A percentile compares a stretch with the other conserved stretches of the same genome.
These are phyloP conservation scores for Catocala fraxini DNA, from an alignment of 2,888 invertebrate species.

Conservation along the genomic window DNA sequence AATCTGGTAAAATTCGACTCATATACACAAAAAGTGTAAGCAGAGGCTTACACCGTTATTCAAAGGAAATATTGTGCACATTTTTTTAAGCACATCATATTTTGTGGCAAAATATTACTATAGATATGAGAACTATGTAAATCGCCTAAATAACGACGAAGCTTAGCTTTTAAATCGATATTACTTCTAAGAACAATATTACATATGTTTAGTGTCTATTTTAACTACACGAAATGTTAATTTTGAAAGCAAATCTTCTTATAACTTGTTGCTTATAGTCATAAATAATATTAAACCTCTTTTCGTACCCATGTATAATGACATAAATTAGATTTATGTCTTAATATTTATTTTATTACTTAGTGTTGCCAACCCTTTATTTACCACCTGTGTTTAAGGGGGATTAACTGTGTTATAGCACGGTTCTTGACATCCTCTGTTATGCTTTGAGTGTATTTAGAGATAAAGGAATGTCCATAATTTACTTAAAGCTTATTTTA, in stretches of 20 bases:
- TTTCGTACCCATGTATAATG: slow-evolving; percentile 37
- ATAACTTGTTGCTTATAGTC: slow-evolving; percentile 21
- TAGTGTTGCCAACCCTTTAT: slow-evolving; percentile 48
- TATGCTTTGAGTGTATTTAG: no score
- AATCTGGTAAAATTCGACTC: no score
- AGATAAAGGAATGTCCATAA: no score
- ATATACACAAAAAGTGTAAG: no score
- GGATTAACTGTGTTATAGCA: slow-evolving; percentile 7
- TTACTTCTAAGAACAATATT: slow-evolving; percentile 3
- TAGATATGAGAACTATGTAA: slow-evolving; percentile 11
- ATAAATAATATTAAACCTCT: slow-evolving; percentile 54
- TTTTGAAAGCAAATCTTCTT: slow-evolving; percentile 30
- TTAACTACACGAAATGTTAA: slow-evolving; percentile 23
- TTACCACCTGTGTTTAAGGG: slow-evolving; percentile 21
- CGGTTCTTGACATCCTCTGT: no score
- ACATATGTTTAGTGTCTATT: slow-evolving; percentile 8
- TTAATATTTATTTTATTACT: slow-evolving; percentile 62
- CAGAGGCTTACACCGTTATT: no score
- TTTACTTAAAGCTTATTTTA: no score
- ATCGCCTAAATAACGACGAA: slow-evolving; percentile 22
- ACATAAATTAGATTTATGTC: slow-evolving; percentile 58
- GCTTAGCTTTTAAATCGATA: slow-evolving; percentile 2
- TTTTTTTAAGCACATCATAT: background rate
- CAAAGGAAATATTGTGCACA: no score
- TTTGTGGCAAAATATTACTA: slow-evolving; percentile 6